A percentile compares a stretch with the other conserved stretches of the same genome.
Evolutionary conservation across 2,113 vertebrate genomes (phyloP).

Genomic region (Salvator merianae): DNA sequence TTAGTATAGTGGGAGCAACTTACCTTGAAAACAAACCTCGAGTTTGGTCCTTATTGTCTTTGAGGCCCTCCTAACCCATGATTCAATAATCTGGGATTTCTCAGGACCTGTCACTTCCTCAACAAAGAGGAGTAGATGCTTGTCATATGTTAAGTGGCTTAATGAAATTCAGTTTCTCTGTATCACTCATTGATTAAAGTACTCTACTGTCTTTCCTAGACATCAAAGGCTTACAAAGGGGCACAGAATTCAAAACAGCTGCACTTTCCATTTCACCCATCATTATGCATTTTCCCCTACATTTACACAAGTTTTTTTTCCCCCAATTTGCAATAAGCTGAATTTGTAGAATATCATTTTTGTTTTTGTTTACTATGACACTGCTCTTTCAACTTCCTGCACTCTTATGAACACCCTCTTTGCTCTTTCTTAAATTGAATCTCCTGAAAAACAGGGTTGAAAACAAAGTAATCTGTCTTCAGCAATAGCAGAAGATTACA

Average conservation of each 20-base stretch:
- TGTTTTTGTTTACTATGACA: constrained; percentile 35
- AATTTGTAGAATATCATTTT: constrained; percentile 1
- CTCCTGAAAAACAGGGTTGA: constrained; percentile 39
- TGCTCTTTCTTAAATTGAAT: constrained; percentile 8
- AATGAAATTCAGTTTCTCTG: constrained; percentile 18
- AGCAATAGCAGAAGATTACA: not conserved
- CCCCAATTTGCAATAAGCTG: not conserved
- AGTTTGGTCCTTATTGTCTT: not conserved
- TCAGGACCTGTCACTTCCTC: too few relatives aligned
- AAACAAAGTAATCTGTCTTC: constrained; percentile 54
- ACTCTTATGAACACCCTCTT: not conserved
- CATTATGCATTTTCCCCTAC: accelerated
- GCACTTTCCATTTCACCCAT: not conserved
- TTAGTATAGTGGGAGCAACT: not conserved
- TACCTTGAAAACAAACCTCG: not conserved
- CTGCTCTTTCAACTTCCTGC: not conserved
- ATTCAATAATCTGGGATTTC: not conserved
- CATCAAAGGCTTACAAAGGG: constrained; percentile 15
- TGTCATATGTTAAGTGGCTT: constrained; percentile 60
- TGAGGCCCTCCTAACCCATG: not conserved
- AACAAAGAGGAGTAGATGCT: not conserved
- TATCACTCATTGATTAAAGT: constrained; percentile 17
- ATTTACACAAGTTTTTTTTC: not conserved
- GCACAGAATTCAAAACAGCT: not conserved
- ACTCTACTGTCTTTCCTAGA: not conserved